These are phyloP conservation scores for Orestias chungarensis DNA, from an alignment of 2,797 vertebrate genomes.

Conservation along the genomic window DNA sequence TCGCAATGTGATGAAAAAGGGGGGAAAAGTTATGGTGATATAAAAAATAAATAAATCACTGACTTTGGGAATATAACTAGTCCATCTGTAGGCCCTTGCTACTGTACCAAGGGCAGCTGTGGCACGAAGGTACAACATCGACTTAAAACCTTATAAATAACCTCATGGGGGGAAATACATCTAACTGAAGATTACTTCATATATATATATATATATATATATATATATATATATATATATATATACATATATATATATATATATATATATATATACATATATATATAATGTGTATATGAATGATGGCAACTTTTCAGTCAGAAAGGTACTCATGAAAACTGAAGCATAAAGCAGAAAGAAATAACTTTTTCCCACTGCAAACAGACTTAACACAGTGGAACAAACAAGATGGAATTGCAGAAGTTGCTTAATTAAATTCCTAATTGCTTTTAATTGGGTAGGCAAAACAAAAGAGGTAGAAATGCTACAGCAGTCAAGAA, in stretches of 20 bases:
- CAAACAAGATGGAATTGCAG: neutral
- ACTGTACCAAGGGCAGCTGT: slow-evolving; percentile 21
- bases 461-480: neutral
- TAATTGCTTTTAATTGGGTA: neutral
- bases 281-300: neutral
- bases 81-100: slow-evolving; percentile 46
- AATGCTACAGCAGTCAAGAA: neutral
- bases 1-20: slow-evolving; percentile 39
- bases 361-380: neutral
- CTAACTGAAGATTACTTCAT: slow-evolving; percentile 3
- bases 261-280: neutral
- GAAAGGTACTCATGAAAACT: neutral
- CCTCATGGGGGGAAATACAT: slow-evolving; percentile 14
- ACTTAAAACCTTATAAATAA: slow-evolving; percentile 32
- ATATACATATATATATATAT: too few relatives aligned
- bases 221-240: neutral
- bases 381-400: neutral
- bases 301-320: neutral
- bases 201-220: neutral
- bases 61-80: slow-evolving; percentile 49
- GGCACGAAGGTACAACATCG: slow-evolving; percentile 25
- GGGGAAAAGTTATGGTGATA: too few relatives aligned
- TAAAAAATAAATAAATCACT: slow-evolving; percentile 32
- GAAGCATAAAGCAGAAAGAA: slow-evolving; percentile 3
- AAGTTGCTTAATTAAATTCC: neutral